Percentiles rank a stretch among this genome's conserved stretches.
Conservation (phyloP, 1,140 invertebrate genomes). For the Theocolax elegans region DNA sequence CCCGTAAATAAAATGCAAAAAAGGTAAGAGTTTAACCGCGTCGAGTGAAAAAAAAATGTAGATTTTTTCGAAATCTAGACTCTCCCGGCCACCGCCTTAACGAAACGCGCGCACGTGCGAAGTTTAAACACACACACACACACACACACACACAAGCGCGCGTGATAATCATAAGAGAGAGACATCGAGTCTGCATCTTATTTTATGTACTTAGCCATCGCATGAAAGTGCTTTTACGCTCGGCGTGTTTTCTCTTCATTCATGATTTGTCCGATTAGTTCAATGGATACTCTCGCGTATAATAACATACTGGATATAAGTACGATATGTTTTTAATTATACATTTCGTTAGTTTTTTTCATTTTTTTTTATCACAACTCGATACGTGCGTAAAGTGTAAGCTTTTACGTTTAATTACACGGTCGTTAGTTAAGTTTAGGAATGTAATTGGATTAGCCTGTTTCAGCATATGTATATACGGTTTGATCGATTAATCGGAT, state of each 20-base stretch:
- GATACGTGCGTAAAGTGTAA: too few species aligned
- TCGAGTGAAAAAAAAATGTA: constrained; percentile 2
- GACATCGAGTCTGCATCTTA: not conserved
- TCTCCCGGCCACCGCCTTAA: not conserved
- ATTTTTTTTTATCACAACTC: too few species aligned
- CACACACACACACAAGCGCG: not conserved
- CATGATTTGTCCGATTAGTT: not conserved
- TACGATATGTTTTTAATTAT: too few species aligned
- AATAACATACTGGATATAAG: too few species aligned
- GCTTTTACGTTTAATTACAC: too few species aligned
- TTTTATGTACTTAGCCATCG: constrained; percentile 23
- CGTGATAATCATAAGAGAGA: too few species aligned
- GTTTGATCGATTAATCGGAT: too few species aligned
- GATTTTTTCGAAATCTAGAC: constrained; percentile 16
- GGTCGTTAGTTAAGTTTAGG: too few species aligned
- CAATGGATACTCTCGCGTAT: not conserved
- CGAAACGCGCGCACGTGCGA: not conserved
- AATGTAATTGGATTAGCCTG: too few species aligned
- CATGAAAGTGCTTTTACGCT: constrained; percentile 7
- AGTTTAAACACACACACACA: not conserved
- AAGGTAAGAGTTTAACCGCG: not conserved
- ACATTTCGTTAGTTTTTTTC: too few species aligned
- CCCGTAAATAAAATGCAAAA: constrained; percentile 1
- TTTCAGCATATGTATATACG: too few species aligned
- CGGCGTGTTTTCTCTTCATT: not conserved